Evolutionary conservation across 2,797 vertebrate genomes (phyloP), one percentile per base, ranked within the genome.

Genomic region (Sciurus vulgaris): DNA sequence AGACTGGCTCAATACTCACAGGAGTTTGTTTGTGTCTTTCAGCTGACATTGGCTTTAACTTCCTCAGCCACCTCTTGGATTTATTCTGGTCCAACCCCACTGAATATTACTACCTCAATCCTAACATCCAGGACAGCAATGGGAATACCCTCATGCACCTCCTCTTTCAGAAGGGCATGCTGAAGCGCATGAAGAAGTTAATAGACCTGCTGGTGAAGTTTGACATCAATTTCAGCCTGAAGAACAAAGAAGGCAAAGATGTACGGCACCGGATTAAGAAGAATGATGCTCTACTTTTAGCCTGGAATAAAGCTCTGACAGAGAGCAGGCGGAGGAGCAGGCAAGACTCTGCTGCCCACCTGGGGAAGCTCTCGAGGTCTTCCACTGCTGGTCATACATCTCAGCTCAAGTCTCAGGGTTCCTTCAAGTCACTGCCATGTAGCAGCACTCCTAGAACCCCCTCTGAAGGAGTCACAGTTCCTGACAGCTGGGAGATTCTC

Each of bases 71-170:
- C 44, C 98, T 99, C 61, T 97, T 99, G 95, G 97, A 98, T 15
- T 97, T 98, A 11, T 98, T 98, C 86, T 97, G 87, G 96, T 98
- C 98, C 82, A 97, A 98, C 86, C 98, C 98, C 69, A 81, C 94
- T 1, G 83, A 97, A 17, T 98, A 98, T 63, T 76, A 94, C 1
- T 98, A 98, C 91, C 98, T 99, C 79, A 98, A 98, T 93, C 98
- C 99, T 49, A 99, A 99, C 1, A 4, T 74, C 14, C 98, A 99
- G 94, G 98, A 99, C 28, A 63, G 96, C 35, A 95, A 95, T 15
- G 98, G 99, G 38, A 98, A 99, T 94, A 99, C 99, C 1, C 90
- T 99, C 84, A 98, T 99, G 98, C 99, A 99, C 73, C 47, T 98
- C 95, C 65, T 99, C 92, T 99, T 99, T 96, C 98, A 98, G 96